A percentile compares a stretch with the other conserved stretches of the same genome.
phyloP scores from a whole-genome alignment of 1,140 invertebrate genomes.

The Aphis craccivora region DNA sequence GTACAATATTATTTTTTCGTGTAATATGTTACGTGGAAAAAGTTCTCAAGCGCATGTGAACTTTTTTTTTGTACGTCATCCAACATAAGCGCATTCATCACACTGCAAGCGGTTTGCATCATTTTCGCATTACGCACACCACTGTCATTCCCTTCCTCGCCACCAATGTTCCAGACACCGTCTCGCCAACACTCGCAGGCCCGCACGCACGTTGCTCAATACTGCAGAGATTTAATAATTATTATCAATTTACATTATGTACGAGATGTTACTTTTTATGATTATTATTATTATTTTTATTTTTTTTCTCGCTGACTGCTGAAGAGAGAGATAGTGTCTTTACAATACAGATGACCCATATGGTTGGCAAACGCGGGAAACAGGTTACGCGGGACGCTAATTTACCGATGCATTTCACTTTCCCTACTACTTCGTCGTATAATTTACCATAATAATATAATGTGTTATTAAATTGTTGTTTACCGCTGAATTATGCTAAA shows the following conservation, averaged over 20 bases:
- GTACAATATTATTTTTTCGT: not conserved
- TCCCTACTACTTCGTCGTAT: not conserved
- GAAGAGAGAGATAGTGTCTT: not conserved
- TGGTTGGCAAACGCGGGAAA: not conserved
- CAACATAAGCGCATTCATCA: not conserved
- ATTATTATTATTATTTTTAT: not conserved
- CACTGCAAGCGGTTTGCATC: not conserved
- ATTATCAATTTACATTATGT: not conserved
- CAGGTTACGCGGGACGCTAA: slow-evolving; percentile 16
- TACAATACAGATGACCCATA: not conserved
- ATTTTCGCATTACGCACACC: not conserved
- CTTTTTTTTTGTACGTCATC: not conserved
- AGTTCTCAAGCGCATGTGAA: slow-evolving; percentile 30
- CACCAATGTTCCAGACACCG: not conserved
- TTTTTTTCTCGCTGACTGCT: not conserved
- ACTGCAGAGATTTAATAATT: not conserved
- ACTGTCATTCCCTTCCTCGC: not conserved
- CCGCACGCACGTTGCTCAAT: not conserved
- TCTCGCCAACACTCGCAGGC: not conserved
- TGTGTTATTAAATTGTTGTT: slow-evolving; percentile 8
- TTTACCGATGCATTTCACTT: slow-evolving; percentile 46
- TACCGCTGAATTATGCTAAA: slow-evolving; percentile 13
- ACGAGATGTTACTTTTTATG: slow-evolving; percentile 5
- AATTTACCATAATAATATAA: not conserved
- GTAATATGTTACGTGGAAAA: not conserved